These are phyloP conservation scores for Diachasmimorpha longicaudata DNA, from an alignment of 1,140 invertebrate species.

Conservation along the genomic window DNA sequence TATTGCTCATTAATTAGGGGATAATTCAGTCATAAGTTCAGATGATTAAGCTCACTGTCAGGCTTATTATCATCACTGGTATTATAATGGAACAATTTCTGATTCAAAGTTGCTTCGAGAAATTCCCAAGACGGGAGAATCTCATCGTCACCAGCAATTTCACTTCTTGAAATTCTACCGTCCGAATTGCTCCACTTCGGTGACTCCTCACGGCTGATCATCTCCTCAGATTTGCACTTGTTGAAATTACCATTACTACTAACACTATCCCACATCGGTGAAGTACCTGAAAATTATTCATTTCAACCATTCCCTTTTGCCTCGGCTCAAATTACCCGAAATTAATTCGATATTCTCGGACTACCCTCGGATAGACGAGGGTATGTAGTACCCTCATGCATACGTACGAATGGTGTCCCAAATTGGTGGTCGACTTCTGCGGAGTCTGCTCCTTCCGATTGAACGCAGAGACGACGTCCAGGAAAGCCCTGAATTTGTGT, in stretches of 20 bases:
- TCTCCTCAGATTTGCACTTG: constrained; percentile 39
- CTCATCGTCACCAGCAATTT: constrained; percentile 32
- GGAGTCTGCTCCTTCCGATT: constrained; percentile 33
- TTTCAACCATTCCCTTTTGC: neutral
- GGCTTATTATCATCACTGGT: neutral
- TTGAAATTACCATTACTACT: constrained; percentile 36
- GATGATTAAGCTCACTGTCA: neutral
- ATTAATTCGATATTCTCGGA: constrained; percentile 1
- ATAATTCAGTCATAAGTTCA: neutral
- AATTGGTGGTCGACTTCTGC: constrained; percentile 28
- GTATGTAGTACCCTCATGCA: constrained; percentile 1
- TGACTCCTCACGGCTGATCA: constrained; percentile 43
- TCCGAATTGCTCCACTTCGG: constrained; percentile 41
- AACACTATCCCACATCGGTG: constrained; percentile 37
- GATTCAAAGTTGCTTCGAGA: constrained; percentile 43
- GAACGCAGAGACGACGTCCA: constrained; percentile 46
- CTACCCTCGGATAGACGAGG: neutral
- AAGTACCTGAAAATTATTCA: constrained; percentile 17
- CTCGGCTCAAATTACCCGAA: neutral
- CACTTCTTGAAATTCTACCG: constrained; percentile 26
- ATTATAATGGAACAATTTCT: constrained; percentile 40
- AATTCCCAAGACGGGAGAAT: constrained; percentile 45
- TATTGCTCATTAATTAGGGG: neutral
- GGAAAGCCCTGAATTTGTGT: constrained; percentile 39
- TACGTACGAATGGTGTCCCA: constrained; percentile 45